Percentiles rank a stretch among this genome's conserved stretches.
Conservation (phyloP, 2,113 vertebrate species). For the Pomatorhinus ruficollis region DNA sequence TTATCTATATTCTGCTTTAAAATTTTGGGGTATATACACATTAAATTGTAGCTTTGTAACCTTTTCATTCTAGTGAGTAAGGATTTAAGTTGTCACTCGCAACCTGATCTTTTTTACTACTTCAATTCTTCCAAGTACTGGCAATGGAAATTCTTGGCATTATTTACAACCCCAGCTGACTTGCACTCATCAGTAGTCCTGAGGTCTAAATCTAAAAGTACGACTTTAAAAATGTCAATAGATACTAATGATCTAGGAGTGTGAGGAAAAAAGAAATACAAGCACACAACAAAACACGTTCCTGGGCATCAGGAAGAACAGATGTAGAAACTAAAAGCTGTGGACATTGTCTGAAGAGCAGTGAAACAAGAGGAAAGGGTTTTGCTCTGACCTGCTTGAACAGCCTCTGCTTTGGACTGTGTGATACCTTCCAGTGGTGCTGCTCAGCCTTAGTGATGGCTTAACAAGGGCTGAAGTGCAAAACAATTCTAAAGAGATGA, state of each 20-base stretch:
- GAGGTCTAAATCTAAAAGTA: not conserved
- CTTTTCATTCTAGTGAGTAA: constrained; percentile 38
- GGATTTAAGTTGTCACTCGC: constrained; percentile 45
- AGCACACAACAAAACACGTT: not conserved
- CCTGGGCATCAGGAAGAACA: not conserved
- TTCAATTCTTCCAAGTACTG: constrained; percentile 7
- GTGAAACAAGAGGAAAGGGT: not conserved
- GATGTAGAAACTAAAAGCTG: not conserved
- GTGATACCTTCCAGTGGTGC: not conserved
- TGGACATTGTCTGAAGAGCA: not conserved
- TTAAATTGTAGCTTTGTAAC: constrained; percentile 57
- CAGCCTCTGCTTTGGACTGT: not conserved
- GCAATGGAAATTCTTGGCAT: constrained; percentile 28
- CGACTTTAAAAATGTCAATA: not conserved
- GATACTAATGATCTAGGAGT: not conserved
- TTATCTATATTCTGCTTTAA: constrained; percentile 45
- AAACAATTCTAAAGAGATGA: not conserved
- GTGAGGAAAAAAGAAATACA: not conserved
- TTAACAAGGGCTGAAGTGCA: not conserved
- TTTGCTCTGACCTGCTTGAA: not conserved
- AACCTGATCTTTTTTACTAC: constrained; percentile 63
- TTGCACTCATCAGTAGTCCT: constrained; percentile 15
- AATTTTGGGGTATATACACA: constrained; percentile 50
- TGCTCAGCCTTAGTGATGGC: not conserved
- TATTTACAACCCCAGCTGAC: constrained; percentile 38